A percentile compares a stretch with the other conserved stretches of the same genome.
Conservation (phyloP, 2,113 vertebrate species). For the Apus apus region DNA sequence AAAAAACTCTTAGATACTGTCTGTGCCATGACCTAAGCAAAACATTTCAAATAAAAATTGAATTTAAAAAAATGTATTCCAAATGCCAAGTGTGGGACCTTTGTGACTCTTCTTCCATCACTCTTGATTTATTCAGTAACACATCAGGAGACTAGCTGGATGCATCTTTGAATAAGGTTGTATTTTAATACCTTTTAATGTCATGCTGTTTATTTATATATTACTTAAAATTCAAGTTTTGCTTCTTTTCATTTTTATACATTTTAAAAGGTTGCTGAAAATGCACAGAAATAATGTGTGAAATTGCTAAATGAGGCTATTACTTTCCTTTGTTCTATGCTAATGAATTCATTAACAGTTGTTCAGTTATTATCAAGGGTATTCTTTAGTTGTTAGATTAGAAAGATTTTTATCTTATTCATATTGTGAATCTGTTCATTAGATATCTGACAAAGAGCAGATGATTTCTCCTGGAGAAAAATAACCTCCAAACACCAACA, state of each 20-base stretch:
- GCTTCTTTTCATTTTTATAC: background rate
- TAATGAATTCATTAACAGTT: conserved; percentile 54
- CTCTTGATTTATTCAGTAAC: background rate
- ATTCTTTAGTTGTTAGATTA: conserved; percentile 22
- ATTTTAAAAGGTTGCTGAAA: conserved; percentile 9
- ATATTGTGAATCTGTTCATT: background rate
- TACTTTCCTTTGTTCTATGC: conserved; percentile 35
- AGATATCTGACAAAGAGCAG: background rate
- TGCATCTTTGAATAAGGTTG: background rate
- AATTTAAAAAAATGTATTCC: background rate
- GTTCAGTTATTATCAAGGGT: conserved; percentile 23
- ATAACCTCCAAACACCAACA: background rate
- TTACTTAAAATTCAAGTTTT: conserved; percentile 1
- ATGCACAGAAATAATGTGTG: background rate
- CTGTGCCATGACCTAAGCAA: background rate
- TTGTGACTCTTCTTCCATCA: background rate
- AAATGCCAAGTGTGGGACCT: background rate
- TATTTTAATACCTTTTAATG: background rate
- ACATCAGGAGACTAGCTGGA: background rate
- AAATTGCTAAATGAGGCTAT: conserved; percentile 42
- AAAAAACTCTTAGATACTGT: background rate
- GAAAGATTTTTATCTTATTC: conserved; percentile 44
- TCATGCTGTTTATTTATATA: background rate
- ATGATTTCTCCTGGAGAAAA: background rate
- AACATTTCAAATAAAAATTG: background rate